A percentile compares a stretch with the other conserved stretches of the same genome.
Evolutionary conservation across 2,888 invertebrate genomes (phyloP).

Genomic region (Drosophila neoperkinsi): DNA sequence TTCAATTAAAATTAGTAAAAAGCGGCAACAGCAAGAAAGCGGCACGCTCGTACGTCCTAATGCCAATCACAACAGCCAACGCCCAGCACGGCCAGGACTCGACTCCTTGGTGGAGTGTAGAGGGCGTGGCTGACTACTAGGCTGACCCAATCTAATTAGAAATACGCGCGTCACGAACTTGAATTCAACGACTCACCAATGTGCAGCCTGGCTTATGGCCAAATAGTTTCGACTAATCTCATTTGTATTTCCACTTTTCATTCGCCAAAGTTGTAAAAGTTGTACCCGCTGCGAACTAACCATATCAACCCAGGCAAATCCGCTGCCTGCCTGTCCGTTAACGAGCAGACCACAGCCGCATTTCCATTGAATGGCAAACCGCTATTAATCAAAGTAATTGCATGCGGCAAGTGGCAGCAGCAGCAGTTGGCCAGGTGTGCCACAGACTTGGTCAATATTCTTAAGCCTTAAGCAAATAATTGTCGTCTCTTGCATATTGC

Average conservation of each 20-base stretch:
- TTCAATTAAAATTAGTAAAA: slow-evolving; percentile 74
- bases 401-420: slow-evolving; percentile 55
- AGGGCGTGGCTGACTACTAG: slow-evolving; percentile 41
- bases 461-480: slow-evolving; percentile 27
- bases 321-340: slow-evolving; percentile 26
- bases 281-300: slow-evolving; percentile 17
- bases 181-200: slow-evolving; percentile 54
- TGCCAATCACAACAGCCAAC: slow-evolving; percentile 62
- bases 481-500: not conserved
- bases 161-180: slow-evolving; percentile 81
- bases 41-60: slow-evolving; percentile 47
- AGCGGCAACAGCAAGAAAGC: slow-evolving; percentile 30
- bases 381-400: slow-evolving; percentile 83
- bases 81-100: slow-evolving; percentile 27
- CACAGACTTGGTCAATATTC: slow-evolving; percentile 19
- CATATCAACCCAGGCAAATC: not conserved
- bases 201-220: slow-evolving; percentile 44
- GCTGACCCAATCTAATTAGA: slow-evolving; percentile 75
- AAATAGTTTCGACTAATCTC: slow-evolving; percentile 77
- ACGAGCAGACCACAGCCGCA: slow-evolving; percentile 29
- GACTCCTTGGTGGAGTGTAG: slow-evolving; percentile 3
- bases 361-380: slow-evolving; percentile 62
- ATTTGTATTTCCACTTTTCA: slow-evolving; percentile 75
- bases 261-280: slow-evolving; percentile 62
- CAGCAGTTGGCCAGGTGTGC: slow-evolving; percentile 46